A percentile compares a stretch with the other conserved stretches of the same genome.
phyloP scores from a whole-genome alignment of 2,888 invertebrate species.

The Folsomia candida region DNA sequence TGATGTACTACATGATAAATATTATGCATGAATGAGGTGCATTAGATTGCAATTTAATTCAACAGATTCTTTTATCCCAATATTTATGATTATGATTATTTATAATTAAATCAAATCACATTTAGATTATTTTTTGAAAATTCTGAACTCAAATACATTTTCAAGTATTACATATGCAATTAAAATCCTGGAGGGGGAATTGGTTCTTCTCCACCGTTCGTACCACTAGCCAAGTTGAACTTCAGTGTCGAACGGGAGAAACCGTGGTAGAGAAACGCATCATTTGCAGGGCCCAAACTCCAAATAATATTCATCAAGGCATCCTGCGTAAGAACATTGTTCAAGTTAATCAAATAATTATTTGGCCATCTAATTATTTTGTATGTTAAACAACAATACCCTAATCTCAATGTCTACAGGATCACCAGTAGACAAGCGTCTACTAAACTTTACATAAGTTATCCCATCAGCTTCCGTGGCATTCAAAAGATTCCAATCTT shows the following conservation, averaged over 20 bases:
- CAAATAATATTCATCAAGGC: conserved; percentile 2
- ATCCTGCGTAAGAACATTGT: neutral
- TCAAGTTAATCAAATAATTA: neutral
- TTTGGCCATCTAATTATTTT: too few relatives aligned
- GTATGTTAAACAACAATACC: neutral
- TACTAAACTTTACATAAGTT: conserved; percentile 9
- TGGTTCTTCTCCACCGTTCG: conserved; percentile 8
- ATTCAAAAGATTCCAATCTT: conserved; percentile 10
- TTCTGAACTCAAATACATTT: too few relatives aligned
- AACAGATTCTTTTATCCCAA: too few relatives aligned
- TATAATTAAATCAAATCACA: too few relatives aligned
- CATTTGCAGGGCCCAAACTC: neutral
- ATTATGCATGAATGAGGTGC: too few relatives aligned
- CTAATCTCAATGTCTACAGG: neutral
- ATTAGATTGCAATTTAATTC: too few relatives aligned
- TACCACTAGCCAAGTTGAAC: neutral
- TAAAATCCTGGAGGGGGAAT: conserved; percentile 6
- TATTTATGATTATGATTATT: too few relatives aligned
- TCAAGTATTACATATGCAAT: too few relatives aligned
- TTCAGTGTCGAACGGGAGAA: conserved; percentile 6
- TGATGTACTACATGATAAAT: too few relatives aligned
- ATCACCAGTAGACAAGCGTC: conserved; percentile 19
- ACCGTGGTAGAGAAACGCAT: neutral
- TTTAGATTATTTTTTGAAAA: too few relatives aligned
- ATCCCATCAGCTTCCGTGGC: conserved; percentile 7